Percentiles rank a stretch among this genome's conserved stretches.
Conservation (phyloP, 2,113 vertebrate species). For the Clarias batrachus region DNA sequence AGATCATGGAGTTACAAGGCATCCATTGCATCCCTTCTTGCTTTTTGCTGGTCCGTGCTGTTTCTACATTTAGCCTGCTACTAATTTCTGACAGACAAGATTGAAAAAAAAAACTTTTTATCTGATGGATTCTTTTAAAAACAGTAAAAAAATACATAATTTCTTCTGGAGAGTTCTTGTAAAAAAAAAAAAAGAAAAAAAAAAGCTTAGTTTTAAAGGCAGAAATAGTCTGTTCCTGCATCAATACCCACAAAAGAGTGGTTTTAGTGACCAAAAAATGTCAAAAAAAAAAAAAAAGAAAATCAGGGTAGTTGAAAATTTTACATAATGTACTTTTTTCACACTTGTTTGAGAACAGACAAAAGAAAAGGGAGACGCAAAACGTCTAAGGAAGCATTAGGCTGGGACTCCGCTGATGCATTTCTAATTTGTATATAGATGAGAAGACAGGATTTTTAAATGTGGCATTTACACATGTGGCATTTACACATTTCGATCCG, state of each 20-base stretch:
- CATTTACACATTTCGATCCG: slow-evolving; percentile 33
- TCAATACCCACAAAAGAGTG: not conserved
- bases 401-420: slow-evolving; percentile 24
- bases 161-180: not conserved
- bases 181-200: not conserved
- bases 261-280: slow-evolving; percentile 14
- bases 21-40: not conserved
- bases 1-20: no score
- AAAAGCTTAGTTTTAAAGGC: not conserved
- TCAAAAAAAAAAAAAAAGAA: not conserved
- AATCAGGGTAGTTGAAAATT: slow-evolving; percentile 14
- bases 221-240: not conserved
- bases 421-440: slow-evolving; percentile 47
- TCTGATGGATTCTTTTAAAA: not conserved
- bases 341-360: slow-evolving; percentile 13
- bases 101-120: not conserved
- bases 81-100: not conserved
- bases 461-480: slow-evolving; percentile 49
- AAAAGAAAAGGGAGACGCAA: slow-evolving; percentile 1
- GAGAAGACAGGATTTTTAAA: slow-evolving; percentile 41
- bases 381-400: slow-evolving; percentile 27
- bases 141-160: not conserved
- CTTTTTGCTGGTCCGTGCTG: not conserved
- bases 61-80: not conserved
- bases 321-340: slow-evolving; percentile 1